Evolutionary conservation across 2,113 vertebrate genomes (phyloP).

Genomic region (Tautogolabrus adspersus): DNA sequence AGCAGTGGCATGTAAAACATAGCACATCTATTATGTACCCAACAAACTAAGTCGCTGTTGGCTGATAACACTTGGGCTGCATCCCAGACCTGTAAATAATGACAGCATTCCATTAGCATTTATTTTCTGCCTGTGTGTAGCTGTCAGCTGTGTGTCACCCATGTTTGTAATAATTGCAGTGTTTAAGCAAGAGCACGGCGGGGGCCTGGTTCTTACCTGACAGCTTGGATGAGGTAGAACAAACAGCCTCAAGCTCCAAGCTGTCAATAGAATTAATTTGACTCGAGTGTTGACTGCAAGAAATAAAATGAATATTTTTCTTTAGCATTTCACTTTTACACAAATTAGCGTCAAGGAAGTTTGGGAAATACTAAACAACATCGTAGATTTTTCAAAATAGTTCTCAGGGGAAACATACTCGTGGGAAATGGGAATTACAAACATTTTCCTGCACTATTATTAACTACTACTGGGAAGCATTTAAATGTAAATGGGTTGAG

Average conservation of each 20-base stretch:
- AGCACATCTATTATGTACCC: conserved; percentile 81
- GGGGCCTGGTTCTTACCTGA: conserved; percentile 64
- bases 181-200: conserved; percentile 66
- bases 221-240: conserved; percentile 56
- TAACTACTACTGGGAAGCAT: neutral
- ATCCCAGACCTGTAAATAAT: conserved; percentile 81
- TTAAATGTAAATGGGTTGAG: conserved; percentile 17
- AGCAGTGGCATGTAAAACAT: conserved; percentile 82
- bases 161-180: conserved; percentile 79
- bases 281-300: conserved; percentile 20
- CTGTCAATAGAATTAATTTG: conserved; percentile 59
- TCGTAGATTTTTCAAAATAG: neutral
- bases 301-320: conserved; percentile 47
- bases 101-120: conserved; percentile 80
- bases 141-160: conserved; percentile 72
- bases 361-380: conserved; percentile 45
- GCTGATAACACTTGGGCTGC: conserved; percentile 77
- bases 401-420: neutral
- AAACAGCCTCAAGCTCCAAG: conserved; percentile 60
- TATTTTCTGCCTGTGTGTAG: conserved; percentile 67
- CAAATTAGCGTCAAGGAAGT: conserved; percentile 27
- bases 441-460: conserved; percentile 2
- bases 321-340: conserved; percentile 26
- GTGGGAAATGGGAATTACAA: conserved; percentile 24
- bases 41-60: conserved; percentile 76